Evolutionary conservation across 2,888 invertebrate genomes (phyloP), one percentile per base, ranked within the genome.

Genomic region (Lampropteryx suffumata): DNA sequence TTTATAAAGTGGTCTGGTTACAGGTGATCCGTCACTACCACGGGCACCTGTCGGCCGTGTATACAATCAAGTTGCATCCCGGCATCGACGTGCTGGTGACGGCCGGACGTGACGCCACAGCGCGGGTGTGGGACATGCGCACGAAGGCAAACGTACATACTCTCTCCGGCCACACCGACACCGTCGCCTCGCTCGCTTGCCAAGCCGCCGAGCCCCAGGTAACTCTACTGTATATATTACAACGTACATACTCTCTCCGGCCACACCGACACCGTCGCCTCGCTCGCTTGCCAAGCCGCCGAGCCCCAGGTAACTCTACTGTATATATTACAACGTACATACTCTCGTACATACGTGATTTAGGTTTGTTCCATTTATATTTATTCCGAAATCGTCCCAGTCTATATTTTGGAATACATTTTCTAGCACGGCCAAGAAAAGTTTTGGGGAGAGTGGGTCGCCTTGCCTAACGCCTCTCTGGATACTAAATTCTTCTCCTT

Each of bases 81-180:
- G 96, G 95, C 2, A 95, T 99, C 58, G 99, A 99, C 90, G 95
- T 99, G 40, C 90, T 99, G 44, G 94, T 98, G 40, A 96, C 98
- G 1, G 97, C 97, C 9, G 99, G 99, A 0, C 92, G 99, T 45
- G 99, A 99, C 90, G 96, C 97, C 0, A 98, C 98, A 0, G 99
- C 98, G 0, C 92, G 99, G 57, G 96, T 99, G 42, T 99, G 99
- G 99, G 99, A 99, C 84, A 97, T 99, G 96, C 91, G 99, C 49
- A 99, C 98, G 2, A 99, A 99, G 90, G 99, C 99, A 1, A 99
- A 99, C 84, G 96, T 99, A 45, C 98, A 99, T 83, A 98, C 98
- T 2, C 91, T 99, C 14, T 92, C 95, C 0, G 99, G 99, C 0
- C 99, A 99, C 83, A 97, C 98, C 0, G 99, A 99, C 80, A 99